These are phyloP conservation scores for Liopterus haemorrhoidalis DNA, from an alignment of 2,888 invertebrate species.

Conservation along the genomic window DNA sequence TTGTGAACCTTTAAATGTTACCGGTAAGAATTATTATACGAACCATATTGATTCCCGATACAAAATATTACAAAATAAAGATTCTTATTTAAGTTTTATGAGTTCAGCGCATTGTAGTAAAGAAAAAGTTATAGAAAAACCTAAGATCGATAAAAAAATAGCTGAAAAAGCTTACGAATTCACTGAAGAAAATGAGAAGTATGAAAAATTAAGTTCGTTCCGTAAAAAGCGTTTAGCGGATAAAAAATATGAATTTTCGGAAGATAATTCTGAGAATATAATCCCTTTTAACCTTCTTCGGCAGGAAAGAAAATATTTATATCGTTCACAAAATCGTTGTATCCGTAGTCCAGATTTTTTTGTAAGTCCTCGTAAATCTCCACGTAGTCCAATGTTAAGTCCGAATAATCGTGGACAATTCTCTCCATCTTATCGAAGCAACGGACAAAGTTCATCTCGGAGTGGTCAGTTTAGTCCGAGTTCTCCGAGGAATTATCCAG, in stretches of 20 bases:
- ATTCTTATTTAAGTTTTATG: conserved; percentile 36
- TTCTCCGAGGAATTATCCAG: conserved; percentile 38
- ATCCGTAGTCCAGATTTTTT: conserved; percentile 44
- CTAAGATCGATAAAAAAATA: conserved; percentile 46
- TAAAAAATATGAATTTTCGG: conserved; percentile 87
- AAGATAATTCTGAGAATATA: conserved; percentile 63
- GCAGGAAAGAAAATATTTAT: conserved; percentile 41
- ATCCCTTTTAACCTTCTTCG: conserved; percentile 60
- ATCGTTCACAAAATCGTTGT: conserved; percentile 38
- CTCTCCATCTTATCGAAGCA: no score
- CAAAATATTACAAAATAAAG: conserved; percentile 42
- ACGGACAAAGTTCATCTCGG: no score
- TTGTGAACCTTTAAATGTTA: conserved; percentile 46
- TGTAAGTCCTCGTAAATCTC: conserved; percentile 42
- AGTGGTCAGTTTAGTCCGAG: conserved; percentile 43
- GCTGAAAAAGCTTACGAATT: conserved; percentile 79
- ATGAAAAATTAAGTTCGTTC: conserved; percentile 80
- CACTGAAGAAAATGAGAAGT: conserved; percentile 76
- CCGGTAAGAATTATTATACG: conserved; percentile 45
- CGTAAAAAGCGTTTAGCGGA: conserved; percentile 79
- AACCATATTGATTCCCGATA: conserved; percentile 44
- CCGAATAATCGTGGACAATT: conserved; percentile 40
- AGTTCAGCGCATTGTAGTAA: neutral
- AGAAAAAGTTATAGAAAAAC: conserved; percentile 36
- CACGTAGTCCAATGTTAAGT: conserved; percentile 44